Conservation (phyloP, 2,113 vertebrate species). For the Rhea americana region DNA sequence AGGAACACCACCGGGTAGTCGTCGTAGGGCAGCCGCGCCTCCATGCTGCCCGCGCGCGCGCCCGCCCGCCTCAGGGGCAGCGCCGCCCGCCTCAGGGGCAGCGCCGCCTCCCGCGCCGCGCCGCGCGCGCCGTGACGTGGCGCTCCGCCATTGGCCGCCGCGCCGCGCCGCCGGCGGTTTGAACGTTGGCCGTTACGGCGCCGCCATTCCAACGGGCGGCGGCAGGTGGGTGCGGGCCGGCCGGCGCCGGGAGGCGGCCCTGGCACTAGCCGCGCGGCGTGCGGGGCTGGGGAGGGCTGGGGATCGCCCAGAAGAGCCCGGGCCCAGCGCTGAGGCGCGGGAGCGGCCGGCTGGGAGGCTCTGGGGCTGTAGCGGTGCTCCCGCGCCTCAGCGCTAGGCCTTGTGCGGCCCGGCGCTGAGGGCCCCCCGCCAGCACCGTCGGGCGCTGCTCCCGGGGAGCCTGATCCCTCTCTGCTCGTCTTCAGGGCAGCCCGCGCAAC, state of each 20-base stretch:
- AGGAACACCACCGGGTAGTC: conserved; percentile 95
- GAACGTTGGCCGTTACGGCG: conserved; percentile 60
- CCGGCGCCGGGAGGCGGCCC: no score
- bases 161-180: background rate
- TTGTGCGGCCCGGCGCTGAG: no score
- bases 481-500: background rate
- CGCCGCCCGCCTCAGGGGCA: no score
- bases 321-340: no score
- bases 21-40: conserved; percentile 88
- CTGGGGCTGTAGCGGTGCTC: no score
- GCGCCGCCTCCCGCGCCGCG: background rate
- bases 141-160: background rate
- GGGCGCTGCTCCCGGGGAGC: background rate
- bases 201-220: background rate
- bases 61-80: background rate
- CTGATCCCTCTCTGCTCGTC: background rate
- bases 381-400: no score
- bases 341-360: no score
- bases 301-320: no score
- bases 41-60: conserved; percentile 73
- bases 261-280: no score
- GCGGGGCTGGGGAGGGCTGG: no score
- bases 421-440: no score
- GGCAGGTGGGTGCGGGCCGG: background rate
- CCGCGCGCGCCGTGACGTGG: background rate